Conservation (phyloP, 2,888 invertebrate genomes). For the Leptura quadrifasciata region DNA sequence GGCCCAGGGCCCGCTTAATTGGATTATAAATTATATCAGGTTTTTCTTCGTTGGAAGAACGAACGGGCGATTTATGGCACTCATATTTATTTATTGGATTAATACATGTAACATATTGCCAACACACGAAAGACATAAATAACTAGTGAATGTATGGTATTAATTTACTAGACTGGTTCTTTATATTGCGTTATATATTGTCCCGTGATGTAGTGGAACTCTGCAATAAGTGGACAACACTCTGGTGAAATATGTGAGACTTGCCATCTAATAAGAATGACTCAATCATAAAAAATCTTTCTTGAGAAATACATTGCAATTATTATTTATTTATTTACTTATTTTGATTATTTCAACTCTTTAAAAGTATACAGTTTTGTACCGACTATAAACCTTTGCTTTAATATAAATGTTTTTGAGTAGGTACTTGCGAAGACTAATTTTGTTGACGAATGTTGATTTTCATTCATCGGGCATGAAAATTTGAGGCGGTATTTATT, state of each 20-base stretch:
- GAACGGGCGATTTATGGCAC: conserved; percentile 73
- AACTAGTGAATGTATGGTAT: conserved; percentile 73
- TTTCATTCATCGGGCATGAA: too few relatives aligned
- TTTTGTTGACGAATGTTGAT: too few relatives aligned
- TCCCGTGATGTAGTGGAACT: conserved; percentile 68
- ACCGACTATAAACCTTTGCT: too few relatives aligned
- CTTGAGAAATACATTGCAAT: neutral
- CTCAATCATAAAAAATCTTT: conserved; percentile 31
- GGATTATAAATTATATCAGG: conserved; percentile 73
- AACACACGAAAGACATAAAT: conserved; percentile 74
- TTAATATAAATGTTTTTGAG: too few relatives aligned
- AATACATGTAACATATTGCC: conserved; percentile 75
- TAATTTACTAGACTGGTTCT: conserved; percentile 73
- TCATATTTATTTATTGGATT: conserved; percentile 75
- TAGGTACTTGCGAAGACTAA: too few relatives aligned
- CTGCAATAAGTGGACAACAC: conserved; percentile 66
- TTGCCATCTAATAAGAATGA: conserved; percentile 40
- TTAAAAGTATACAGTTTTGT: too few relatives aligned
- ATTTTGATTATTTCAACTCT: too few relatives aligned
- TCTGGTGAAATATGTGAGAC: conserved; percentile 58
- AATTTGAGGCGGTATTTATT: too few relatives aligned
- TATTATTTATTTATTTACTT: neutral
- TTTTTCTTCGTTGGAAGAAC: conserved; percentile 64
- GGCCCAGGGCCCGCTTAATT: conserved; percentile 70
- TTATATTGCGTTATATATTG: conserved; percentile 71